These are phyloP conservation scores for Drosophila lowei DNA, from an alignment of 1,140 invertebrate genomes.

Conservation along the genomic window DNA sequence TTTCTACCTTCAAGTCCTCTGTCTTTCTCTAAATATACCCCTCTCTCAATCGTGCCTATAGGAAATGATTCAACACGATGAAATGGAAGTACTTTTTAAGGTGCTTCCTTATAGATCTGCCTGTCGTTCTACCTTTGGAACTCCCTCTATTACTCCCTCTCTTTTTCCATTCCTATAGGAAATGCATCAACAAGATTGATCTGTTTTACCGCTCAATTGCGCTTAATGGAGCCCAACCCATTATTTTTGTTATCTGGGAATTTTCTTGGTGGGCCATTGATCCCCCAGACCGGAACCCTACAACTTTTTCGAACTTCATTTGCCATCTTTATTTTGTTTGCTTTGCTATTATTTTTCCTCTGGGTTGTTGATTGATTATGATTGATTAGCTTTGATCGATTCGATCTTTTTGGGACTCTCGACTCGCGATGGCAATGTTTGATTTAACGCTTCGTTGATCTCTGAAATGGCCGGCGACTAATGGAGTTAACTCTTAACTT, in stretches of 20 bases:
- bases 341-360: constrained; percentile 39
- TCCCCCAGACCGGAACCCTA: constrained; percentile 9
- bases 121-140: too few species aligned
- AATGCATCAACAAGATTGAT: constrained; percentile 42
- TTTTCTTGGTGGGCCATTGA: constrained; percentile 56
- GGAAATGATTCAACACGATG: too few species aligned
- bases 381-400: constrained; percentile 74
- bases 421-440: constrained; percentile 49
- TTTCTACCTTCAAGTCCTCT: too few species aligned
- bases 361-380: constrained; percentile 60
- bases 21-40: too few species aligned
- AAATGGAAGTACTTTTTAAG: too few species aligned
- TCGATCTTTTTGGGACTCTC: constrained; percentile 38
- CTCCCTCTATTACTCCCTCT: background rate
- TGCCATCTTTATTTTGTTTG: constrained; percentile 50
- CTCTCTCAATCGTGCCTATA: too few species aligned
- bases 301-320: constrained; percentile 26
- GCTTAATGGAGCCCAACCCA: constrained; percentile 18
- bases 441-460: constrained; percentile 61
- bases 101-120: too few species aligned
- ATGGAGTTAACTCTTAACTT: constrained; percentile 5
- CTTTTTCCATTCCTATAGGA: constrained; percentile 18
- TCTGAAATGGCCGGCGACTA: constrained; percentile 27
- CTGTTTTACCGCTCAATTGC: constrained; percentile 34
- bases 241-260: constrained; percentile 21